These are phyloP conservation scores for Ganaspis brasiliensis DNA, from an alignment of 2,888 invertebrate species.

Conservation along the genomic window DNA sequence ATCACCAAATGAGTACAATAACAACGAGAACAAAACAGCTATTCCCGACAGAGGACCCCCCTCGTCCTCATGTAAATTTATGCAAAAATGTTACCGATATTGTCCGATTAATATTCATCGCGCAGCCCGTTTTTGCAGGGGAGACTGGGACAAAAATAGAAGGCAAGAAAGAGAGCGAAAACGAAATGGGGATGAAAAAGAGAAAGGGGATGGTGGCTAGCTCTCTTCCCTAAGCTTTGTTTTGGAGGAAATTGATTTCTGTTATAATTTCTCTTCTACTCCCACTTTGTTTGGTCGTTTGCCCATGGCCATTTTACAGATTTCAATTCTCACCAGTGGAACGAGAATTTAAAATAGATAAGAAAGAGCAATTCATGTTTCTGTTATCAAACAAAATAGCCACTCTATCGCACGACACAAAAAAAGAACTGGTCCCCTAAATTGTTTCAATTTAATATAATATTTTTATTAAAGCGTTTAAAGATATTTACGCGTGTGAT, in stretches of 20 bases:
- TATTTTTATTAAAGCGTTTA: too few species aligned
- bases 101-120: constrained; percentile 74
- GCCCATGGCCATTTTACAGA: constrained; percentile 36
- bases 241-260: constrained; percentile 57
- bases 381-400: neutral
- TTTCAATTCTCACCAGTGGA: constrained; percentile 33
- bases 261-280: constrained; percentile 43
- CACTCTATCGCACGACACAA: neutral
- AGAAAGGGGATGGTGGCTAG: constrained; percentile 36
- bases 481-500: too few species aligned
- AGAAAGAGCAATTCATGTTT: constrained; percentile 13
- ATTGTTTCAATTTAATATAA: too few species aligned
- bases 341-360: neutral
- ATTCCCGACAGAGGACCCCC: constrained; percentile 27
- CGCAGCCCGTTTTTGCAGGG: constrained; percentile 51
- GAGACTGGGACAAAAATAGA: constrained; percentile 47
- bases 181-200: constrained; percentile 19
- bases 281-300: constrained; percentile 36
- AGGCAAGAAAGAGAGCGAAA: constrained; percentile 38
- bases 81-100: constrained; percentile 74
- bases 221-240: constrained; percentile 55
- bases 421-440: neutral
- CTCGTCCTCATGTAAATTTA: constrained; percentile 69
- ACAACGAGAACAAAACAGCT: constrained; percentile 48
- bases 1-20: constrained; percentile 43